phyloP scores from a whole-genome alignment of 2,888 invertebrate genomes.

The Eupithecia inturbata region DNA sequence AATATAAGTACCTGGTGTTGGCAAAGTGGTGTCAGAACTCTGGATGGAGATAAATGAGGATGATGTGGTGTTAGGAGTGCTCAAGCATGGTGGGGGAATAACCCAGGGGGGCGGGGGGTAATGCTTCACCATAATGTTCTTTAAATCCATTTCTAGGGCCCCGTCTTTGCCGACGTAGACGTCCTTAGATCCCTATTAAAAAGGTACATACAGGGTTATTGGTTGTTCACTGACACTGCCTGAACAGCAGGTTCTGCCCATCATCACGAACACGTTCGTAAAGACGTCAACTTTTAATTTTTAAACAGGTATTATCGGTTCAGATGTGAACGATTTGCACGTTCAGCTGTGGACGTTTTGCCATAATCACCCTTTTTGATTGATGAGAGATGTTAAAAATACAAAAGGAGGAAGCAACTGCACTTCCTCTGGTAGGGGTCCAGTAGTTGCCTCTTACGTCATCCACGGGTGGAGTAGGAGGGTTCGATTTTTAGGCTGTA shows the following conservation, averaged over 20 bases:
- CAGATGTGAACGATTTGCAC: too few relatives aligned
- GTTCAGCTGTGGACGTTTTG: too few relatives aligned
- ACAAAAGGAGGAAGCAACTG: too few relatives aligned
- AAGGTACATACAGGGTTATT: neutral
- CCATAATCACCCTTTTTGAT: too few relatives aligned
- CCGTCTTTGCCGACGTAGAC: constrained; percentile 49
- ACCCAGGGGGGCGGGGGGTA: constrained; percentile 51
- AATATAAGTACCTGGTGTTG: constrained; percentile 68
- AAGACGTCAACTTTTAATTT: too few relatives aligned
- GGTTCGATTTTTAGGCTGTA: too few relatives aligned
- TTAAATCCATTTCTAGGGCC: constrained; percentile 55
- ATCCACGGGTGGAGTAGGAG: too few relatives aligned
- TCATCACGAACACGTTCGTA: too few relatives aligned
- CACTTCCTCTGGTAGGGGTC: too few relatives aligned
- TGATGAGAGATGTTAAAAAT: too few relatives aligned
- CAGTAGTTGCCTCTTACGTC: too few relatives aligned
- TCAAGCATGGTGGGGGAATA: constrained; percentile 39
- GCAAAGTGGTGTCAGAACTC: constrained; percentile 70
- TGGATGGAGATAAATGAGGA: constrained; percentile 71
- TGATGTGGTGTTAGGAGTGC: constrained; percentile 60
- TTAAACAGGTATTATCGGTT: too few relatives aligned
- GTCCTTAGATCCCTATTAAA: neutral
- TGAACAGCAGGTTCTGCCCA: neutral
- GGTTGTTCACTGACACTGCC: neutral
- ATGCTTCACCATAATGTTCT: constrained; percentile 53